Conservation (phyloP, 2,888 invertebrate species). For the Lasius platythorax region DNA sequence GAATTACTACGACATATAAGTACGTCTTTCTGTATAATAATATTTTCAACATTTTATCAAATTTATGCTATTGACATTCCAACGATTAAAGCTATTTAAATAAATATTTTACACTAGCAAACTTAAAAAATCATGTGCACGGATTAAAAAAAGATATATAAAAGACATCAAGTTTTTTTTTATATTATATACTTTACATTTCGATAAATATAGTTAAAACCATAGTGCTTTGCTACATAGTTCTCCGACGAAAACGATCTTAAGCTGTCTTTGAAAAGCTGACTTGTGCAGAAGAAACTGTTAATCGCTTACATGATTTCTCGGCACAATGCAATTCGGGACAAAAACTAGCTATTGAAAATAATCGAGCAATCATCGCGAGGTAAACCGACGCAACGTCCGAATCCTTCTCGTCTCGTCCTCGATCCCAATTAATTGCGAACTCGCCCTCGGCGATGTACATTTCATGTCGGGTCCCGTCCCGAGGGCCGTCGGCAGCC, state of each 20-base stretch:
- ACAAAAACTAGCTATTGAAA: conserved; percentile 9
- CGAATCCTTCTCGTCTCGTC: conserved; percentile 8
- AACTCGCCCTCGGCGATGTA: conserved; percentile 65
- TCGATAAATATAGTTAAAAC: not conserved
- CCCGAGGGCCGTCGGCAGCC: conserved; percentile 51
- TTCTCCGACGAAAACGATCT: not conserved
- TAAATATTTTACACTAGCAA: not conserved
- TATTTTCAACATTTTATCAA: not conserved
- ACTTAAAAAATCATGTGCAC: not conserved
- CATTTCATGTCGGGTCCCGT: conserved; percentile 60
- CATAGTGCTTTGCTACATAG: not conserved
- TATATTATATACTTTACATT: not conserved
- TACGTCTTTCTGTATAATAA: not conserved
- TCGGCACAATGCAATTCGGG: not conserved
- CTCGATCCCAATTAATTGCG: conserved; percentile 66
- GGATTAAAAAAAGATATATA: not conserved
- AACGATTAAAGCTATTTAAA: not conserved
- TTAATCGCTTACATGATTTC: not conserved
- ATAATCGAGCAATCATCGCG: conserved; percentile 24
- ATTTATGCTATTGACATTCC: not conserved
- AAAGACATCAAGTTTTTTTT: not conserved
- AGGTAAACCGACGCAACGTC: not conserved
- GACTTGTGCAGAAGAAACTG: not conserved
- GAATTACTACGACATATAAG: not conserved
- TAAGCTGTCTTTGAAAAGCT: not conserved